Evolutionary conservation across 1,140 invertebrate genomes (phyloP), one percentile per base, ranked within the genome.

Genomic region (Lepidostoma basale): DNA sequence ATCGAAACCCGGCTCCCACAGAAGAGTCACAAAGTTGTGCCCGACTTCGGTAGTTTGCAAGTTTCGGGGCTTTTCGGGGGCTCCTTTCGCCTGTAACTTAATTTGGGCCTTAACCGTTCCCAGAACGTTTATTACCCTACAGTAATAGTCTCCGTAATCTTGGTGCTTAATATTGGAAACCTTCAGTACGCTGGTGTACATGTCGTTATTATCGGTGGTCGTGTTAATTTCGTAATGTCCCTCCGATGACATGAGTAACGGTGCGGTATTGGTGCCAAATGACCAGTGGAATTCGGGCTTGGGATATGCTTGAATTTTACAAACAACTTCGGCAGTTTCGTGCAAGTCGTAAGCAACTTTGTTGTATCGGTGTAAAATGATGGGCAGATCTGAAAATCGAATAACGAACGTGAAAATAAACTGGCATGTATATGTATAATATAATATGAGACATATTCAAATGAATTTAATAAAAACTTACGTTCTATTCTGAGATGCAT

Each of bases 211-310:
- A 54, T 93, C 88, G 3, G 86, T 87, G 0, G 87, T 92, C 0
- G 91, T 90, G 44, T 90, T 92, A 1, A 94, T 92, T 67, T 93
- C 89, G 76, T 96, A 96, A 74, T 93, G 91, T 0, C 90, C 91
- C 72, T 93, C 92, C n/a, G 90, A 90, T 0, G 90, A 89, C 68
- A 88, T 88, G 65, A 90, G 86, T 8, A 93, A 78, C 0, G 89
- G 88, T 0, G 89, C 87, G 0, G 84, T 81, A 75, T 92, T 92
- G 0, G 87, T 87, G 4, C 88, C 89, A 70, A 88, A 95, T 69
- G 87, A 93, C 95, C 95, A 97, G 73, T 96, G 92, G 78, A 97
- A 96, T 75, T 93, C 92, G 0, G 94, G 94, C 75, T 92, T 91
- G 0, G 95, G 95, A 80, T 94, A 97, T 0, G 95, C 93, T 77